A percentile compares a stretch with the other conserved stretches of the same genome.
Conservation (phyloP, 2,113 vertebrate genomes). For the Raja brachyura region DNA sequence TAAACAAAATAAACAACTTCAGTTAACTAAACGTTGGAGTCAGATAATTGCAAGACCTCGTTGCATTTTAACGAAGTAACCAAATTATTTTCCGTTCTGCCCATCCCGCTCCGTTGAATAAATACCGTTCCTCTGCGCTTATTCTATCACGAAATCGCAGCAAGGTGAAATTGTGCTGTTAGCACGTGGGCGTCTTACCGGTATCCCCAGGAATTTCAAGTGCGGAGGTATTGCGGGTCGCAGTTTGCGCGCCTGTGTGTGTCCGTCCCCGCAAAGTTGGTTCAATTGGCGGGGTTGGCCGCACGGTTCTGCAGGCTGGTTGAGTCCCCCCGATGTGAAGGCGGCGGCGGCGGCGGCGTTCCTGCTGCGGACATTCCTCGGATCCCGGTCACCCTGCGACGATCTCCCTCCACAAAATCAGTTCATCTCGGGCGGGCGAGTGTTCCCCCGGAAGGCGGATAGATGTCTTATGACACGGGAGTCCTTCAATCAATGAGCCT, state of each 20-base stretch:
- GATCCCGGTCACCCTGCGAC: background rate
- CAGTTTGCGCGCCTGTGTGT: background rate
- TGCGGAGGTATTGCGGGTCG: constrained; percentile 6
- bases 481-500: too few species aligned
- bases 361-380: background rate
- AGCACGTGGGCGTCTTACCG: constrained; percentile 21
- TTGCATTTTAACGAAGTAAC: too few species aligned
- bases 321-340: background rate
- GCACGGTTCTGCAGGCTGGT: background rate
- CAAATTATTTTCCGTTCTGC: too few species aligned
- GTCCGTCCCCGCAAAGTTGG: background rate
- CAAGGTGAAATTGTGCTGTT: background rate
- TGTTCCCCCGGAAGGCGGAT: too few species aligned
- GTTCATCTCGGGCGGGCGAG: constrained; percentile 3
- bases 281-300: background rate
- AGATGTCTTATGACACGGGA: background rate
- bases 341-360: background rate
- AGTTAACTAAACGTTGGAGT: background rate
- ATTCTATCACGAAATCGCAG: background rate
- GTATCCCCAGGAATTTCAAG: constrained; percentile 14
- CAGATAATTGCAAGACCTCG: background rate
- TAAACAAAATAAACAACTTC: background rate
- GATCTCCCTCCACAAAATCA: background rate
- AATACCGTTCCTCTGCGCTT: background rate
- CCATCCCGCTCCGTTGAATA: too few species aligned